Evolutionary conservation across 2,888 invertebrate species (phyloP), one percentile per base, ranked within the genome.

Genomic region (Disparrhopalites patrizii): DNA sequence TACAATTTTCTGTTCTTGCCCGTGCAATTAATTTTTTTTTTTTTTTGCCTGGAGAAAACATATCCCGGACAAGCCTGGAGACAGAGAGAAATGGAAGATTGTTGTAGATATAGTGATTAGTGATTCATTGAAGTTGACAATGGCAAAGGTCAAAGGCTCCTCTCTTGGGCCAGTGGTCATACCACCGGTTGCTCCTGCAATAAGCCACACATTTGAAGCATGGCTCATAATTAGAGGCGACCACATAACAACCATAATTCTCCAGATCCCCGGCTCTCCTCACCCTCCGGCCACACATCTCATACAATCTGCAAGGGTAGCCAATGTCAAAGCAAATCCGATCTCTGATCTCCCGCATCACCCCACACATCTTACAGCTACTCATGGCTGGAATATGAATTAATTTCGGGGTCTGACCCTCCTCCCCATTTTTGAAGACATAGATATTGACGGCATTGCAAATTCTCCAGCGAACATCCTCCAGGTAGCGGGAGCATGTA

Each of bases 361-460:
- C 25, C 23, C 47, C 20, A 20, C 47, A 47, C n/a, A 47, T 15
- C 25, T 25, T 47, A 23, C 47, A 47, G 8, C 47, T 47, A 7
- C 25, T 47, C 23, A 23, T n/a, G 3, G 47, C 47, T 20, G 47
- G 47, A 23, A 47, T 47, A 13, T 47, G 47, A 3, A 47, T 3
- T 25, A 47, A 23, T 10, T 23, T 20, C 3, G 47, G 47, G 20
- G 47, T 47, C 13, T 47, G 47, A 7, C 28, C 54, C 15, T 54
- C 54, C 30, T 28, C 4, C 3, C 54, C 54, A 31, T 54, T 54
- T 3, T 4, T 5, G 31, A 23, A 54, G 8, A 54, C 2, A 30
- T 54, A 54, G 28, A 54, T 54, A 15, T 54, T 54, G 27, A 54
- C 15, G 13, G 54, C 18, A 30, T 54, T 54, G 28, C 25, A 54